phyloP scores from a whole-genome alignment of 2,113 vertebrate genomes.

The Asarcornis scutulata region DNA sequence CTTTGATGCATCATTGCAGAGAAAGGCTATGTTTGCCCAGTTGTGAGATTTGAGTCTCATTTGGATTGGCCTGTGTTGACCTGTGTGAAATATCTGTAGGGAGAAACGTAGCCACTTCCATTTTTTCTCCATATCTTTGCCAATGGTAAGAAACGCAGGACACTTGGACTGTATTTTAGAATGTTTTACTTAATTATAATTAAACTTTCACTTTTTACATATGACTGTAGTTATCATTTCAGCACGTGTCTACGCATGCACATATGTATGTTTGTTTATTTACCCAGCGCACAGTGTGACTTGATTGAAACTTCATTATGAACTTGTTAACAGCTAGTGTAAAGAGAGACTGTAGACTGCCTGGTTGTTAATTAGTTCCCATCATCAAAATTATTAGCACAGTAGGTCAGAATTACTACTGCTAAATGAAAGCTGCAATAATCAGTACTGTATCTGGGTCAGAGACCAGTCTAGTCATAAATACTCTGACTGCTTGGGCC shows the following conservation, averaged over 20 bases:
- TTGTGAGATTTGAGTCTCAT: neutral
- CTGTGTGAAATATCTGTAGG: neutral
- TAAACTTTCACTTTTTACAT: neutral
- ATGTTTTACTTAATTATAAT: neutral
- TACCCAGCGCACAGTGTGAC: neutral
- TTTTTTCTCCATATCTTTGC: neutral
- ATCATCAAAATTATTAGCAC: constrained; percentile 61
- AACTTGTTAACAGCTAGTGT: constrained; percentile 54
- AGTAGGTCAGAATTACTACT: constrained; percentile 55
- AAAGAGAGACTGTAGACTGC: constrained; percentile 24
- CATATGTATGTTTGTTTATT: neutral
- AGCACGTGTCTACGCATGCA: rapidly evolving
- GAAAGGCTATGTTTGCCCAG: neutral
- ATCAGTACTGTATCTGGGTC: constrained; percentile 71
- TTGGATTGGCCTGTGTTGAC: neutral
- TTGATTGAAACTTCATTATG: constrained; percentile 47
- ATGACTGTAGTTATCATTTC: neutral
- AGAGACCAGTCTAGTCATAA: constrained; percentile 55
- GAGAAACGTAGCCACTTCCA: neutral
- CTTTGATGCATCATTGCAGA: neutral
- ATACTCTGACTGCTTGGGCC: constrained; percentile 12
- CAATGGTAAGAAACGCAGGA: rapidly evolving
- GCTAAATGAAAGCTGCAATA: constrained; percentile 61
- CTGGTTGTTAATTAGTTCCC: constrained; percentile 62
- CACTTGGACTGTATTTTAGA: neutral